Conservation (phyloP, 2,113 vertebrate species). For the Oncorhynchus gorbuscha region DNA sequence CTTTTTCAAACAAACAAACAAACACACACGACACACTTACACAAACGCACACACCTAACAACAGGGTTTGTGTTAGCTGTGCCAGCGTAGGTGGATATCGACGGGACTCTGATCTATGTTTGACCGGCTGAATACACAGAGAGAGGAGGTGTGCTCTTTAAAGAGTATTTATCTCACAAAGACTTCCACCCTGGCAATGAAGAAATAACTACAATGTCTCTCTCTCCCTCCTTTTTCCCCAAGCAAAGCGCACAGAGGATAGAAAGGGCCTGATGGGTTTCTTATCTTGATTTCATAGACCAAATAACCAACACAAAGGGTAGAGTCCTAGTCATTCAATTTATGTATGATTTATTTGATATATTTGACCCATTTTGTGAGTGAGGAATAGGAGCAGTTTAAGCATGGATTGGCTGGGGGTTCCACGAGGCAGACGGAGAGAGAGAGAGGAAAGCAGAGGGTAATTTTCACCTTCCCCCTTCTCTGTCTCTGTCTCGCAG, state of each 20-base stretch:
- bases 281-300: constrained; percentile 47
- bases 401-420: constrained; percentile 13
- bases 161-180: constrained; percentile 12
- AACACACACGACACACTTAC: not conserved
- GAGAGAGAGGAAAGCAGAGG: not conserved
- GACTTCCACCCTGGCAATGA: not conserved
- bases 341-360: constrained; percentile 53
- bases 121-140: not conserved
- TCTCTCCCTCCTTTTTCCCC: constrained; percentile 17
- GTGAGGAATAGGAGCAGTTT: constrained; percentile 21
- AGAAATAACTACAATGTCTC: constrained; percentile 1
- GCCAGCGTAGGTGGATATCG: not conserved
- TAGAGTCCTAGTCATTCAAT: constrained; percentile 32
- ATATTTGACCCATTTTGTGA: constrained; percentile 35
- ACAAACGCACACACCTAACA: not conserved
- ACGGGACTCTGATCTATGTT: not conserved
- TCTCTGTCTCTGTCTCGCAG: constrained; percentile 9
- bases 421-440: constrained; percentile 18
- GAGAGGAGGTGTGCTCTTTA: not conserved
- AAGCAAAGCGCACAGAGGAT: constrained; percentile 25
- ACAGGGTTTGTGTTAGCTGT: not conserved
- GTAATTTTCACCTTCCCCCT: constrained; percentile 10
- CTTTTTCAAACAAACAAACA: not conserved
- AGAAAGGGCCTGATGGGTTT: constrained; percentile 43
- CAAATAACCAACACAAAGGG: constrained; percentile 44